phyloP scores from a whole-genome alignment of 2,888 invertebrate species.

The Clitarchus hookeri region DNA sequence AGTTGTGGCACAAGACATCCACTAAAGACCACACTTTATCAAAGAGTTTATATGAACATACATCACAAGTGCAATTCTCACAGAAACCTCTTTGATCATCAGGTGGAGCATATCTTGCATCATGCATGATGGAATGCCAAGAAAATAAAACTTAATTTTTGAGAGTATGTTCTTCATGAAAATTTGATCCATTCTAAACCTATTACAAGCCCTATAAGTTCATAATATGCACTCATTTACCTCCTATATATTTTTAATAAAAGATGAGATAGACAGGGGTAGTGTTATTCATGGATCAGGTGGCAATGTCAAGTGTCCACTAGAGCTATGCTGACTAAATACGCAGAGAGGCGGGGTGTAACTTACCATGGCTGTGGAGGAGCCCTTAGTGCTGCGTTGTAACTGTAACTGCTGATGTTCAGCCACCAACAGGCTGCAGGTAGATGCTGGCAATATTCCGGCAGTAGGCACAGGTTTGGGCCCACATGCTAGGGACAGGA shows the following conservation, averaged over 20 bases:
- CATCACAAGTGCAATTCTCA: too few species aligned
- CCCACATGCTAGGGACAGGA: conserved; percentile 38
- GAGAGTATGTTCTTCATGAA: too few species aligned
- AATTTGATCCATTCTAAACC: not conserved
- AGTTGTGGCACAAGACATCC: too few species aligned
- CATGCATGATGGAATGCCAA: too few species aligned
- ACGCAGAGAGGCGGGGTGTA: not conserved
- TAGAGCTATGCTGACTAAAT: not conserved
- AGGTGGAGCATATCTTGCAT: too few species aligned
- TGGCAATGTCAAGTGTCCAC: not conserved
- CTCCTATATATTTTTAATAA: not conserved
- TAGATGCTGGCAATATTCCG: conserved; percentile 11
- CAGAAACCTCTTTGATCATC: too few species aligned
- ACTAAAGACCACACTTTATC: too few species aligned
- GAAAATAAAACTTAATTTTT: too few species aligned
- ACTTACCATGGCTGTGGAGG: not conserved
- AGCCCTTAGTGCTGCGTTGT: not conserved
- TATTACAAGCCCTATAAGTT: not conserved
- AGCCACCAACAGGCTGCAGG: not conserved
- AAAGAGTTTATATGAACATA: too few species aligned
- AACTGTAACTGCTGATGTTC: conserved; percentile 6
- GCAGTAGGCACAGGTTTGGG: conserved; percentile 32
- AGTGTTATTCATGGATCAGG: not conserved
- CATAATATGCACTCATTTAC: not conserved
- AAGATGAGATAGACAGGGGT: not conserved